Evolutionary conservation across 2,113 vertebrate species (phyloP).

Genomic region (human): DNA sequence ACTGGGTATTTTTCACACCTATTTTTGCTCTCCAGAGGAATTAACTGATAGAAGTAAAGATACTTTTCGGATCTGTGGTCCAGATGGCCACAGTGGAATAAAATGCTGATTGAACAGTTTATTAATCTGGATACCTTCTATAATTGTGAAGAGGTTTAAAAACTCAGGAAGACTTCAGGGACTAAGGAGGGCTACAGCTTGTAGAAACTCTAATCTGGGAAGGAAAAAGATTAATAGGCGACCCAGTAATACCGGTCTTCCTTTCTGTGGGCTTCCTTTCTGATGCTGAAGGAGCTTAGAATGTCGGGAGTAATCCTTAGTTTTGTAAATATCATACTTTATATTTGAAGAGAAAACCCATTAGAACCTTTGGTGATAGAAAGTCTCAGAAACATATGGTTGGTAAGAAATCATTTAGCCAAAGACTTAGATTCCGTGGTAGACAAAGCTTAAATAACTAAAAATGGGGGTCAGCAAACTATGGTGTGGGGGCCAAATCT

Average conservation of each 20-base stretch:
- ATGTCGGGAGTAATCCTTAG: neutral
- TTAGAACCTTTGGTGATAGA: neutral
- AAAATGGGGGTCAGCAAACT: neutral
- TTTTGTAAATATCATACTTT: neutral
- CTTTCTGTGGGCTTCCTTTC: neutral
- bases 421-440: neutral
- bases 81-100: neutral
- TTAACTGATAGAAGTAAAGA: neutral
- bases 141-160: neutral
- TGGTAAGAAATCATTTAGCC: neutral
- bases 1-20: neutral
- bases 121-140: neutral
- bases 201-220: neutral
- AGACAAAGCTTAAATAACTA: neutral
- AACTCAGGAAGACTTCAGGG: neutral
- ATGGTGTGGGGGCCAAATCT: neutral
- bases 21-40: neutral
- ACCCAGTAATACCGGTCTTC: neutral
- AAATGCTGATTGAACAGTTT: neutral
- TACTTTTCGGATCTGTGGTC: neutral
- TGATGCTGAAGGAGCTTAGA: neutral
- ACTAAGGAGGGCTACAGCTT: neutral
- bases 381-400: neutral
- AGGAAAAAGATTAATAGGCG: neutral
- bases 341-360: slow-evolving; percentile 39